Evolutionary conservation across 1,140 invertebrate genomes (phyloP).

Genomic region (Cherax quadricarinatus): DNA sequence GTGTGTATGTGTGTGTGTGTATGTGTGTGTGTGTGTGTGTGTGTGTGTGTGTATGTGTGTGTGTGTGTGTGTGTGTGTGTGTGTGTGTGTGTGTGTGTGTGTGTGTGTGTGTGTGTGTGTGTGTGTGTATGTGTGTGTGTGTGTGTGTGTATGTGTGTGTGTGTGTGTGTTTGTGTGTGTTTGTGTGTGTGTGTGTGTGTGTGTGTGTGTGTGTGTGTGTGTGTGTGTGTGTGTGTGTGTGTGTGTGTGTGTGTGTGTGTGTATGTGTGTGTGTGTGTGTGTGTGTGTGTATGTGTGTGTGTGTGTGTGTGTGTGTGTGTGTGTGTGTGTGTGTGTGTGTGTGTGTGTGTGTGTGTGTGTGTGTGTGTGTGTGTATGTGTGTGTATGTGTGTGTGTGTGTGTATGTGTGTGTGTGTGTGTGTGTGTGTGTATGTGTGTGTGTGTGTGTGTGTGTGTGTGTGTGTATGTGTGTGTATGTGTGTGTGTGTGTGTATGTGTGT

Average conservation of each 20-base stretch:
- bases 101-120: neutral
- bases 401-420: conserved; percentile 15
- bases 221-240: neutral
- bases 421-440: neutral
- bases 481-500: neutral
- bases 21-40: conserved; percentile 4
- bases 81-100: neutral
- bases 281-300: neutral
- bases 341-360: too few relatives aligned
- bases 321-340: neutral
- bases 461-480: conserved; percentile 8
- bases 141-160: neutral
- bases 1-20: neutral
- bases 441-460: conserved; percentile 12
- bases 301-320: neutral
- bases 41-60: neutral
- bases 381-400: neutral
- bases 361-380: neutral
- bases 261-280: neutral
- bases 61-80: neutral
- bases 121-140: neutral
- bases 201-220: neutral
- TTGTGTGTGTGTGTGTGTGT: conserved; percentile 4
- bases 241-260: neutral
- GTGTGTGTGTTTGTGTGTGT: too few relatives aligned